These are phyloP conservation scores for Anthopleura xanthogrammica DNA, from an alignment of 92 coral and sea anemone genomes.

Conservation along the genomic window DNA sequence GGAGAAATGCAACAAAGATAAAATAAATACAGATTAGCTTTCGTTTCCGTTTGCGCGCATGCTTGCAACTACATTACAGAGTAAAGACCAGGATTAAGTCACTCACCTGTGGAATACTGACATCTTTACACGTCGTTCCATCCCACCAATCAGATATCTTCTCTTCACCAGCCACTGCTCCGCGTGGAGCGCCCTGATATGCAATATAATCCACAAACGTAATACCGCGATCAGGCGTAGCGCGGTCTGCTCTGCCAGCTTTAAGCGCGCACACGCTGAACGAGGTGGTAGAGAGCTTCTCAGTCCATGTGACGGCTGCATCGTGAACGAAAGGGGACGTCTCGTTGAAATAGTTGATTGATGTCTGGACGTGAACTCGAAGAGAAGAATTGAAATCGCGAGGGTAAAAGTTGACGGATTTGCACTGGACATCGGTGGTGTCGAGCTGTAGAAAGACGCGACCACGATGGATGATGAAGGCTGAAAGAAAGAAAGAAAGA, in stretches of 20 bases:
- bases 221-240: conserved; percentile 64
- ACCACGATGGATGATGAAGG: conserved; percentile 67
- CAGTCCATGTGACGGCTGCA: conserved; percentile 80
- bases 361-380: conserved; percentile 49
- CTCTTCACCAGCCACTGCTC: conserved; percentile 74
- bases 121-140: conserved; percentile 64
- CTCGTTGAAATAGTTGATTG: conserved; percentile 69
- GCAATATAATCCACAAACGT: conserved; percentile 70
- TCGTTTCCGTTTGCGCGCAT: neutral
- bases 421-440: conserved; percentile 64
- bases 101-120: conserved; percentile 56
- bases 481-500: conserved; percentile 30
- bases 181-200: conserved; percentile 70
- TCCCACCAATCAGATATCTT: conserved; percentile 70
- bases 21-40: neutral
- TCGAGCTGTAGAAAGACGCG: conserved; percentile 59
- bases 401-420: conserved; percentile 30
- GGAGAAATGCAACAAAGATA: neutral
- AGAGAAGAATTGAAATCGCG: conserved; percentile 34
- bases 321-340: conserved; percentile 59
- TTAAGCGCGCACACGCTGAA: conserved; percentile 70
- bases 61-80: neutral
- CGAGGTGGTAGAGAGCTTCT: conserved; percentile 46
- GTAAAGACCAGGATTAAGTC: neutral
- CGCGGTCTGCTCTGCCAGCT: conserved; percentile 75